Percentiles rank a stretch among this genome's conserved stretches.
Conservation (phyloP, 2,797 vertebrate genomes). For the Crenichthys baileyi region DNA sequence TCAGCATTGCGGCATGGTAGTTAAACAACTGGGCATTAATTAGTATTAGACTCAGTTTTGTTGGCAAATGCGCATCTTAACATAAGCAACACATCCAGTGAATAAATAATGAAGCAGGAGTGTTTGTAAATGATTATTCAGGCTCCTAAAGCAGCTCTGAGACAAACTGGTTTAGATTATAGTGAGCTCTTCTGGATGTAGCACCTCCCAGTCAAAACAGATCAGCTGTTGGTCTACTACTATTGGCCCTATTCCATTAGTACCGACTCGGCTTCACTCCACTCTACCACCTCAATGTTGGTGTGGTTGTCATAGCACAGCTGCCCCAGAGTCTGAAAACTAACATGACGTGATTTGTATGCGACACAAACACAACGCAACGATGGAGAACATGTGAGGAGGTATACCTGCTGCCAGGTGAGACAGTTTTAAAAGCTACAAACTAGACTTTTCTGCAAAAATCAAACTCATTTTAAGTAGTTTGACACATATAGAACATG, state of each 20-base stretch:
- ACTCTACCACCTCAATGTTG: too few relatives aligned
- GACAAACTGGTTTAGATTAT: slow-evolving; percentile 31
- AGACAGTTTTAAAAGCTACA: not conserved
- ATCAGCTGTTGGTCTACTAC: not conserved
- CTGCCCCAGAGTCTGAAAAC: too few relatives aligned
- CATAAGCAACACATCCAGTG: slow-evolving; percentile 38
- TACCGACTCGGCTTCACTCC: too few relatives aligned
- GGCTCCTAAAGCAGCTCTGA: not conserved
- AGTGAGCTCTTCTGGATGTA: slow-evolving; percentile 7
- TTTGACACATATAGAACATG: not conserved
- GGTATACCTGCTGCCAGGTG: not conserved
- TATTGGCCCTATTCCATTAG: too few relatives aligned
- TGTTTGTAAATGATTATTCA: slow-evolving; percentile 18
- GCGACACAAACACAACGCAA: too few relatives aligned
- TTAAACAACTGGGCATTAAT: slow-evolving; percentile 24
- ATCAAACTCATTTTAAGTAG: not conserved
- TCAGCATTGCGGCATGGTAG: slow-evolving; percentile 14
- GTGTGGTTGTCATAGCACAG: too few relatives aligned
- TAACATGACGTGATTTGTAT: too few relatives aligned
- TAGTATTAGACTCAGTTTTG: slow-evolving; percentile 33
- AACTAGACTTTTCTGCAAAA: not conserved
- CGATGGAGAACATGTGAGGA: too few relatives aligned
- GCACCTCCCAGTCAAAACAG: slow-evolving; percentile 10
- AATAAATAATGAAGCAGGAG: slow-evolving; percentile 28
- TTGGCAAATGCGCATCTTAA: slow-evolving; percentile 19